A percentile compares a stretch with the other conserved stretches of the same genome.
These are phyloP conservation scores for Drosophila melanogaster DNA, from an alignment of 1,140 invertebrate species.

Conservation along the genomic window Release_6_plus_ISO1_MT NT_033777.3:28203501-28204000, in stretches of 20 bases:
- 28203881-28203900: conserved; percentile 63
- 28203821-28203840: conserved; percentile 28
- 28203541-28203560: conserved; percentile 9
- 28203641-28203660: conserved; percentile 82
- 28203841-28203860: conserved; percentile 46
- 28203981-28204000: conserved; percentile 40
- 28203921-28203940: conserved; percentile 42
- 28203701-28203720: conserved; percentile 82
- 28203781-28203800: conserved; percentile 38
- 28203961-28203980: conserved; percentile 20
- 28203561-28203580: conserved; percentile 37
- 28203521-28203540: conserved; percentile 40
- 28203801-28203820: conserved; percentile 79
- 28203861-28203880: conserved; percentile 54
- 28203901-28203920: conserved; percentile 12
- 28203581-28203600: conserved; percentile 35
- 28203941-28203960: conserved; percentile 34
- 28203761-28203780: conserved; percentile 69
- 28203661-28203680: conserved; percentile 83
- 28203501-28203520: conserved; percentile 82
- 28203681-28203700: conserved; percentile 61
- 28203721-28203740: conserved; percentile 82
- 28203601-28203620: conserved; percentile 38
- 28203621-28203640: conserved; percentile 80
- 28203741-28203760: conserved; percentile 78